Evolutionary conservation across 2,888 invertebrate species (phyloP), one percentile per base, ranked within the genome.

Genomic region (Cephus pygmeus): DNA sequence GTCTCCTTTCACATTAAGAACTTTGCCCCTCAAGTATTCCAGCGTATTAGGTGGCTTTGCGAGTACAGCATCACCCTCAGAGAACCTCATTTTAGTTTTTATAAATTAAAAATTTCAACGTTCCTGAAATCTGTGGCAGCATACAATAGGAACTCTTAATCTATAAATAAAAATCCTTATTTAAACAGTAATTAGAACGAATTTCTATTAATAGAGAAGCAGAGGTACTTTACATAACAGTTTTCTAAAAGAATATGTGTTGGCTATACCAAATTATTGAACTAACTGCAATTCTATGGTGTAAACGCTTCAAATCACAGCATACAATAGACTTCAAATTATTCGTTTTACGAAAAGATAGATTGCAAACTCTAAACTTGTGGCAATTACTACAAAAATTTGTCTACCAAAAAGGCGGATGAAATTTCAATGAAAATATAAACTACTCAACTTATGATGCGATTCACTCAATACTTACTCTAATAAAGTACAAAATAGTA

Each of bases 21-120:
- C 80, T 78, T 81, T 88, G 11, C 85, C 90, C 78, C 83, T 86
- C 36, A 82, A 81, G 79, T 85, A 90, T 31, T 89, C 85, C 1
- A 80, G 80, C 1, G 84, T 84, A 33, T 81, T 84, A 15, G 90
- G 88, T 81, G 86, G 81, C 77, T 84, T 88, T 2, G 89, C 91
- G 77, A 90, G 81, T 6, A 92, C 90, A 34, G 86, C 82, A n/a
- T 90, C 89, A 34, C 91, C 91, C 79, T 87, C 87, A 6, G 75
- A 75, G 69, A 87, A 90, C 80, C 85, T 88, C 86, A 85, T 88
- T 77, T 79, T 80, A 77, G 12, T 31, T 80, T 30, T 77, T 34
- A 34, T n/a, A 71, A 73, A 69, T 40, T 80, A 73, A 56, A 71
- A 36, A 34, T 68, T 75, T 73, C 36, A 73, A 75, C 75, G 31